Evolutionary conservation across 2,797 vertebrate species (phyloP), one percentile per base, ranked within the genome.

Genomic region (Gila robusta): DNA sequence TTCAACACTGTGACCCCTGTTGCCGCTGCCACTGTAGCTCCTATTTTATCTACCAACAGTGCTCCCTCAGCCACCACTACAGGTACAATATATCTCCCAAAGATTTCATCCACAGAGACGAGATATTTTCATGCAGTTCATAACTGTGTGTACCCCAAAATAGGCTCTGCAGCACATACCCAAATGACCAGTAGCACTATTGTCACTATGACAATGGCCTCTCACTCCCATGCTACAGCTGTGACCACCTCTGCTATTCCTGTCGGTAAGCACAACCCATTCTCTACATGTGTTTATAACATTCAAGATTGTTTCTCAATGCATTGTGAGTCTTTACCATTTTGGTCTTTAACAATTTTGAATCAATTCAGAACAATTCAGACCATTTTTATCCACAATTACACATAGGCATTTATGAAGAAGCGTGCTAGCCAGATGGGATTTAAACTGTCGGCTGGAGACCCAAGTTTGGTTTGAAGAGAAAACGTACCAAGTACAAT

Each of bases 141-240:
- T 66, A 32, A 69, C 23, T 5, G 32, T 81, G 3, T 86, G 26
- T 1, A 84, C 88, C 81, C 23, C 35, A 0, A 92, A 88, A 84
- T 84, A 99, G 98, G 98, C 91, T 94, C 97, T 90, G 96, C 97
- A 79, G 94, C 97, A 85, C 98, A 99, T 88, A 96, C 97, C 54
- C 98, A 99, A 93, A 97, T 98, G 91, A 96, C 96, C 90, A 98
- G 95, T 87, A 98, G 93, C 93, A 96, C 97, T 73, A 98, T 99
- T 91, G 98, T 99, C 90, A 98, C 98, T 88, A 98, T 99, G 98
- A 96, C 98, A 5, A 97, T 99, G 97, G 96, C 98, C 39, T 97
- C 98, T 6, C 98, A 99, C 95, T 98, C 98, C 87, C 98, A 99
- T 88, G 97, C 98, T 83, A 97, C 98, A 39, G 97, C 98, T 84